Evolutionary conservation across 2,888 invertebrate genomes (phyloP), one percentile per base, ranked within the genome.

Genomic region (Nasonovia ribisnigri): DNA sequence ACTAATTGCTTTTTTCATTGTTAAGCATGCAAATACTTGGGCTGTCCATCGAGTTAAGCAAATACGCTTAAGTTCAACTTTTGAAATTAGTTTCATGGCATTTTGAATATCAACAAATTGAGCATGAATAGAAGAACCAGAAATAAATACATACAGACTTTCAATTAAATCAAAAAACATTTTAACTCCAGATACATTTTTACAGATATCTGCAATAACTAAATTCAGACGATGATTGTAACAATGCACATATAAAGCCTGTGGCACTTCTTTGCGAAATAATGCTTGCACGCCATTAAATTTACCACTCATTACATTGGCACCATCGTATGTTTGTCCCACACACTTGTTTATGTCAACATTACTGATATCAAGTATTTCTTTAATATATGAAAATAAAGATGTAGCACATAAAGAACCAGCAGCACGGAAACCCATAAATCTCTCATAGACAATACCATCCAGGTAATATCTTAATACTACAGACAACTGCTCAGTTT

Each of bases 271-370:
- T 84, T 84, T 84, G 36, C 84, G 43, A 43, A 84, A 84, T 43
- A 84, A 11, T 92, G 88, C 92, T 89, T 92, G 92, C 42, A 94
- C 91, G 16, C 92, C 92, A 86, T 90, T 77, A 36, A n/a, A 54
- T 36, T 91, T 46, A 42, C 92, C 91, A 26, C 86, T 84, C 94
- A 94, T 94, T 8, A 91, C 88, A 60, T 51, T 91, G 13, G 94
- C 67, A 42, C 94, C 94, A 88, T 94, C 86, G 77, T 94, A 94
- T 1, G 77, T 60, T 84, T 92, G 92, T 57, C 11, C 86, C 26
- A 92, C 88, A 60, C 92, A 88, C 87, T 57, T 92, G 3, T 87
- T 26, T 51, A 87, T 51, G n/a, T 87, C 87, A 51, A 87, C 51
- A 43, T 60, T 89, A 43, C 89, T 60, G 43, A 43, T 24, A 89